A percentile compares a stretch with the other conserved stretches of the same genome.
Conservation (phyloP, 23 tunicate genomes). For the Ascidia mentula region DNA sequence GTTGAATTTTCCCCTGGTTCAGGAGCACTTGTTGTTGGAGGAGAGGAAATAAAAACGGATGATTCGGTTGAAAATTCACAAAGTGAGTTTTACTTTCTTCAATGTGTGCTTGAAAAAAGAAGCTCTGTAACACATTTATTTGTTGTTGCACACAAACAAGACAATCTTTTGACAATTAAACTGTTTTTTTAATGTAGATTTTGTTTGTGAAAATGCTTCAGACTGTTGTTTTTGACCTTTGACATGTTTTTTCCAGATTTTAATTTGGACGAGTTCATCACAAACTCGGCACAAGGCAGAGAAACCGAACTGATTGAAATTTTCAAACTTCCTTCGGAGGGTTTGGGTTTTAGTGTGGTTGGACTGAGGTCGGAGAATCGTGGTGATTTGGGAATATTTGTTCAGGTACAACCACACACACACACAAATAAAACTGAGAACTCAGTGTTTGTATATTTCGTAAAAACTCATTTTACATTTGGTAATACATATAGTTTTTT, state of each 20-base stretch:
- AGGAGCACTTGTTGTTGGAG: constrained; percentile 68
- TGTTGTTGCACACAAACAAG: background rate
- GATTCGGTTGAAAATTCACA: constrained; percentile 12
- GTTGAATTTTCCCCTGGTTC: constrained; percentile 66
- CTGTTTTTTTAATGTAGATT: too few species aligned
- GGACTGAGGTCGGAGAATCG: constrained; percentile 87
- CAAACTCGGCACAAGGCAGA: constrained; percentile 77
- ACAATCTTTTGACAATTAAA: background rate
- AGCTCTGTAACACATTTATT: too few species aligned
- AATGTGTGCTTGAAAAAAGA: background rate
- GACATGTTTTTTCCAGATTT: background rate
- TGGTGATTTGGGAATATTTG: constrained; percentile 90
- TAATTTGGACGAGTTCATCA: constrained; percentile 64
- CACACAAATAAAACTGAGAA: too few species aligned
- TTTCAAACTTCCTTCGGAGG: constrained; percentile 64
- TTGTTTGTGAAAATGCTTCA: too few species aligned
- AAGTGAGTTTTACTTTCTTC: too few species aligned
- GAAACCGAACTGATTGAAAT: constrained; percentile 78
- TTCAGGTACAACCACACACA: constrained; percentile 57
- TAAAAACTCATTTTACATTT: too few species aligned
- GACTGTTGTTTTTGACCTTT: too few species aligned
- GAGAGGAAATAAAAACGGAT: constrained; percentile 45
- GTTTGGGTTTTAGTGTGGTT: constrained; percentile 95
- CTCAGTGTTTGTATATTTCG: too few species aligned
- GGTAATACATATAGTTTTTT: too few species aligned